Conservation (phyloP, 2,113 vertebrate species). For the Crotalus horridus region DNA sequence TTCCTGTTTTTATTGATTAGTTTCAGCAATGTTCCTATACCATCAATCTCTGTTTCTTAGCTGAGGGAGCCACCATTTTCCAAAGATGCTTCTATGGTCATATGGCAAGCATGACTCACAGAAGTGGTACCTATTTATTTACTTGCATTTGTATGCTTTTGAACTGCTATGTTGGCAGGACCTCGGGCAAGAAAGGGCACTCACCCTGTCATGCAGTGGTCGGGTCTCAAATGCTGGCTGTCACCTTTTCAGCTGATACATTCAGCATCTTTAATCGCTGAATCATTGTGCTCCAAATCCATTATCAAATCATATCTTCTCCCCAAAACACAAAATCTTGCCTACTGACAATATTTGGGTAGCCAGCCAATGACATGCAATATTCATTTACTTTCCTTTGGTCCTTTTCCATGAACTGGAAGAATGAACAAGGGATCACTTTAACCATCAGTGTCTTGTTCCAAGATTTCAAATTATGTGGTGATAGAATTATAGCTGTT, state of each 20-base stretch:
- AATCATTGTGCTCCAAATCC: not conserved
- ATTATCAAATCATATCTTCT: not conserved
- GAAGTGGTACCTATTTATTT: not conserved
- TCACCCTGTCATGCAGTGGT: not conserved
- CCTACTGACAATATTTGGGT: not conserved
- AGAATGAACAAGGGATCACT: not conserved
- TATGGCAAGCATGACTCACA: not conserved
- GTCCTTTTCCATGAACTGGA: not conserved
- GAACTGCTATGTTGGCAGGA: not conserved
- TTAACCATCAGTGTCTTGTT: not conserved
- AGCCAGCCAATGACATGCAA: not conserved
- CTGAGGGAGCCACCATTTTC: not conserved
- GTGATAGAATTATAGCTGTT: not conserved
- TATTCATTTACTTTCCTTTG: not conserved
- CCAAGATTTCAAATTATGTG: not conserved
- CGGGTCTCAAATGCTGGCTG: not conserved
- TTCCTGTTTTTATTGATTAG: not conserved
- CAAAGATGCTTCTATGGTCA: not conserved
- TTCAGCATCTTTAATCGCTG: too few species aligned
- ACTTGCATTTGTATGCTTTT: not conserved
- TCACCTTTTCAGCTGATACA: too few species aligned
- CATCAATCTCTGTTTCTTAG: not conserved
- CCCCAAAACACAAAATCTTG: not conserved
- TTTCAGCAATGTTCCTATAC: not conserved
- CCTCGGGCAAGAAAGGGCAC: not conserved